Evolutionary conservation across 2,113 vertebrate genomes (phyloP).

Genomic region (Muscicapa adusta): DNA sequence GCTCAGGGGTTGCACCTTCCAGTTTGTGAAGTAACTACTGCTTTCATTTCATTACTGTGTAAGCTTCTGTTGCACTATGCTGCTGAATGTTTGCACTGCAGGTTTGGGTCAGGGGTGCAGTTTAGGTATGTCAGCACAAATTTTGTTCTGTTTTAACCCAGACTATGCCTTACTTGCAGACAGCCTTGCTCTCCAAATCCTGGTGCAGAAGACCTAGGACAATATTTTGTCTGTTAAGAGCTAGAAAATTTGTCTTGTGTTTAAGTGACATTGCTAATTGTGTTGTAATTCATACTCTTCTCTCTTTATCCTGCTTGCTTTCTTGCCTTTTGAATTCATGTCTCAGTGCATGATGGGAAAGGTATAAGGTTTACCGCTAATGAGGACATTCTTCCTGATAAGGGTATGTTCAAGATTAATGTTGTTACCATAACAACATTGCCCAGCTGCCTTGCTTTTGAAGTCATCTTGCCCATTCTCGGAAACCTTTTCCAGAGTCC

Average conservation of each 20-base stretch:
- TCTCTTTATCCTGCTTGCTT: constrained; percentile 73
- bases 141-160: neutral
- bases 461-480: neutral
- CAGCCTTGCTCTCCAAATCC: neutral
- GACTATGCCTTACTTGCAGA: neutral
- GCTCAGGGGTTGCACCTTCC: neutral
- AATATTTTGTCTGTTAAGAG: neutral
- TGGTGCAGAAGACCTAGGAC: neutral
- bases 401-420: constrained; percentile 83
- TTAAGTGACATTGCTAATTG: neutral
- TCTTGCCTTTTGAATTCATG: constrained; percentile 79
- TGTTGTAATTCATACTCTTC: constrained; percentile 66
- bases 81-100: neutral
- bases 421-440: constrained; percentile 62
- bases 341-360: constrained; percentile 95
- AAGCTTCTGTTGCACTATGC: neutral
- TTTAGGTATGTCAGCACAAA: neutral
- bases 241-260: neutral
- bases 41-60: neutral
- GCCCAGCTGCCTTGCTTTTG: constrained; percentile 20
- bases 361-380: constrained; percentile 93
- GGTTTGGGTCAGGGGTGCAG: neutral
- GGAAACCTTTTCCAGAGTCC: constrained; percentile 13
- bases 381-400: constrained; percentile 90
- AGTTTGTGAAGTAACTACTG: neutral